These are phyloP conservation scores for Cuculus canorus DNA, from an alignment of 2,797 vertebrate genomes.

Conservation along the genomic window DNA sequence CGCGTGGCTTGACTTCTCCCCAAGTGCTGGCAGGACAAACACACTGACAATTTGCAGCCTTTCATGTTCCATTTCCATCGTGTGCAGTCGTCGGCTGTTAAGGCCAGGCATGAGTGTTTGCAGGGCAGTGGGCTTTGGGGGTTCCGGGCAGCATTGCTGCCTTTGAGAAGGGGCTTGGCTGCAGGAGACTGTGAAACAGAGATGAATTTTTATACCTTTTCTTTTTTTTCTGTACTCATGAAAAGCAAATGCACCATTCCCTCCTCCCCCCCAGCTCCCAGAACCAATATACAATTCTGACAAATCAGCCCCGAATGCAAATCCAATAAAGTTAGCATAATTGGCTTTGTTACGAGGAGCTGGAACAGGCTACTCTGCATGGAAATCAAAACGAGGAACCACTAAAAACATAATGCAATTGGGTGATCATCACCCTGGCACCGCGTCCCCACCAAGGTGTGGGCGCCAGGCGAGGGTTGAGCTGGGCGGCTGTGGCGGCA, in stretches of 20 bases:
- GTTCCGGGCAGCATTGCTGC: background rate
- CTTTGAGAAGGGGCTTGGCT: background rate
- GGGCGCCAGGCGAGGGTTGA: background rate
- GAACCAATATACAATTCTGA: constrained; percentile 57
- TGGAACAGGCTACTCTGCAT: constrained; percentile 51
- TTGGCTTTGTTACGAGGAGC: constrained; percentile 54
- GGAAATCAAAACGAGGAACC: constrained; percentile 45
- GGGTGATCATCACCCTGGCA: background rate
- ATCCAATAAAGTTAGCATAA: constrained; percentile 68
- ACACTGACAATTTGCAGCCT: background rate
- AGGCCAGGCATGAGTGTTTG: background rate
- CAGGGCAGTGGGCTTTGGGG: background rate
- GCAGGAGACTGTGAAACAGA: background rate
- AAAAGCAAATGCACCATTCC: constrained; percentile 38
- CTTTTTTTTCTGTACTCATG: background rate
- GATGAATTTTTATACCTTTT: background rate
- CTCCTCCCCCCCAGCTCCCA: constrained; percentile 22
- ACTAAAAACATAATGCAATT: background rate
- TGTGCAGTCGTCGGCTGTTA: background rate
- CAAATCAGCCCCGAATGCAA: constrained; percentile 66
- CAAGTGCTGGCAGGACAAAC: background rate
- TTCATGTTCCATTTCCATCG: background rate
- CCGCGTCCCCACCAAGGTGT: background rate
- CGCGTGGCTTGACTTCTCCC: background rate
- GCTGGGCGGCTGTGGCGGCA: background rate